These are phyloP conservation scores for Cettia cetti DNA, from an alignment of 2,113 vertebrate genomes.

Conservation along the genomic window DNA sequence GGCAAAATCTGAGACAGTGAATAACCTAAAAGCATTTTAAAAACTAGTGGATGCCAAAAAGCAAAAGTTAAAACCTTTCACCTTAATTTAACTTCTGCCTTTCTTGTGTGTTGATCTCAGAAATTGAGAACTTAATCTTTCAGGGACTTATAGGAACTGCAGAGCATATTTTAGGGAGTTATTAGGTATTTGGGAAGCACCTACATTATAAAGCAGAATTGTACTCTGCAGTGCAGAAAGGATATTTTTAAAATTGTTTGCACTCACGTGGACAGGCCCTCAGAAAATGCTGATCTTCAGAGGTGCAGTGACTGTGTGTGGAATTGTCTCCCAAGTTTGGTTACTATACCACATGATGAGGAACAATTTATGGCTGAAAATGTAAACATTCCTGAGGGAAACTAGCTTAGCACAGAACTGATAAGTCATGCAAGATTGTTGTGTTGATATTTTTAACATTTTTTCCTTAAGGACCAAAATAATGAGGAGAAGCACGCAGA, in stretches of 20 bases:
- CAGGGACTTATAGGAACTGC: background rate
- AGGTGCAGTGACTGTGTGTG: background rate
- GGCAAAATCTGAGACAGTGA: background rate
- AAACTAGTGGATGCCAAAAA: background rate
- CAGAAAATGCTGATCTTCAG: background rate
- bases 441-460: slow-evolving; percentile 85
- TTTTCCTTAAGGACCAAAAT: slow-evolving; percentile 98
- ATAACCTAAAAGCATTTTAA: background rate
- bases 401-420: slow-evolving; percentile 3
- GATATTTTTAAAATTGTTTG: background rate
- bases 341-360: background rate
- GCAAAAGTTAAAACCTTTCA: background rate
- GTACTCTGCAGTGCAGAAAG: background rate
- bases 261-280: background rate
- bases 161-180: background rate
- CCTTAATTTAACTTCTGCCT: background rate
- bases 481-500: slow-evolving; percentile 98
- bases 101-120: background rate
- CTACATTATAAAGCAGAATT: fast-evolving
- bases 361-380: background rate
- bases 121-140: background rate
- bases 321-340: background rate
- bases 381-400: slow-evolving; percentile 18
- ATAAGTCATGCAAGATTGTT: slow-evolving; percentile 61
- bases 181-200: background rate